Evolutionary conservation across 2,113 vertebrate species (phyloP).

Genomic region (Hippopotamus amphibius): DNA sequence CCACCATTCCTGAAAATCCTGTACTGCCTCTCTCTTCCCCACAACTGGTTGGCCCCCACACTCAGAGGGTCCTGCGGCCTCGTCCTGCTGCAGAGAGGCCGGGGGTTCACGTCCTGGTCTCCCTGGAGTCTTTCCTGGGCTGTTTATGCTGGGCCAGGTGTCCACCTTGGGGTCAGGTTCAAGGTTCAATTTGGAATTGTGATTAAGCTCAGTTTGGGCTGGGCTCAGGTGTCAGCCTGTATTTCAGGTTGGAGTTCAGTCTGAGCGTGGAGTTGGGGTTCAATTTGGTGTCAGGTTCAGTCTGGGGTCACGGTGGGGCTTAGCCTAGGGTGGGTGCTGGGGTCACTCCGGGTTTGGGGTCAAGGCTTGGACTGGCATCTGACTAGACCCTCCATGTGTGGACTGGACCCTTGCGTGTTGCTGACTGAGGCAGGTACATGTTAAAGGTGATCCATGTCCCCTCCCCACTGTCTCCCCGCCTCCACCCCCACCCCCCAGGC

Average conservation of each 20-base stretch:
- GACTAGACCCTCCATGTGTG: neutral
- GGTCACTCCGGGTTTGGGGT: neutral
- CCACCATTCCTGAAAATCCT: neutral
- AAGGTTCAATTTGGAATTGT: neutral
- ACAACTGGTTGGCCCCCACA: neutral
- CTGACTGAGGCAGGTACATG: neutral
- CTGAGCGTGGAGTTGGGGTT: neutral
- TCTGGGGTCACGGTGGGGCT: neutral
- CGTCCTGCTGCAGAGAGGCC: neutral
- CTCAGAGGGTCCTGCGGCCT: neutral
- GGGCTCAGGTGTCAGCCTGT: neutral
- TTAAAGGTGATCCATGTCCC: neutral
- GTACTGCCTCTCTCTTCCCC: neutral
- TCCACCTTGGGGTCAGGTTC: neutral
- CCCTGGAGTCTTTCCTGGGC: neutral
- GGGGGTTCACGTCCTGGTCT: neutral
- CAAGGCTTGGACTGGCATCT: neutral
- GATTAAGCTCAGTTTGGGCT: neutral
- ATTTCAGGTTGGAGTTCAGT: neutral
- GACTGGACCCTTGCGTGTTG: neutral
- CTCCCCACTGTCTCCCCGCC: neutral
- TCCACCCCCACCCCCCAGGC: accelerated
- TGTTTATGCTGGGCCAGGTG: neutral
- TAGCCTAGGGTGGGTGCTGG: neutral
- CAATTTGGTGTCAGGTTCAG: neutral